Conservation (phyloP, 2,797 vertebrate genomes). For the Sebastes minor region DNA sequence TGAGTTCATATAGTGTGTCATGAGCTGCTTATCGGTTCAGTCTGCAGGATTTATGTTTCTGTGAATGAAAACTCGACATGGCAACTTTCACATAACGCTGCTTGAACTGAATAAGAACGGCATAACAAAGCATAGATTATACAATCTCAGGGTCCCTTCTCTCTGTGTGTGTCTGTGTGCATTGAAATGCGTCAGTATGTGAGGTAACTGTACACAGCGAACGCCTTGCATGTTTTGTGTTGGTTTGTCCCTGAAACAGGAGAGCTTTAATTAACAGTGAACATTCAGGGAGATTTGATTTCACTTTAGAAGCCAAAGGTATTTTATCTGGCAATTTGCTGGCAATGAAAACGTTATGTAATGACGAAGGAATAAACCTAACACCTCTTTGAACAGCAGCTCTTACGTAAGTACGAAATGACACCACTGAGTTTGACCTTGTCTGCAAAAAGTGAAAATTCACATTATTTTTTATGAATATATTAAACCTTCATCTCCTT, state of each 20-base stretch:
- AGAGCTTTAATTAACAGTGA: constrained; percentile 45
- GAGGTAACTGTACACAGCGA: not conserved
- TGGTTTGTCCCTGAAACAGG: constrained; percentile 11
- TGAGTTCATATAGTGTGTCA: constrained; percentile 40
- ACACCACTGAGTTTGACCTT: not conserved
- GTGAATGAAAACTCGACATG: constrained; percentile 30
- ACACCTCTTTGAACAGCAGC: not conserved
- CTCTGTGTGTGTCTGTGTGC: not conserved
- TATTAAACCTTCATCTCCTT: not conserved
- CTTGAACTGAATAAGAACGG: not conserved
- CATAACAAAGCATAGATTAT: not conserved
- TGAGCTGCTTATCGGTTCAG: constrained; percentile 42
- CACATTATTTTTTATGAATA: not conserved
- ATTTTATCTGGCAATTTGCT: constrained; percentile 28
- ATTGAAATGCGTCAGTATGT: not conserved
- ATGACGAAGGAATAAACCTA: not conserved
- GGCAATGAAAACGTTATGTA: constrained; percentile 44
- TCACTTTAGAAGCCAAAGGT: constrained; percentile 23
- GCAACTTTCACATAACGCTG: constrained; percentile 4
- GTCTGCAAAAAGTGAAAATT: not conserved
- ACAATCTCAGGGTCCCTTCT: constrained; percentile 3
- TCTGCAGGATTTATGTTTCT: constrained; percentile 43
- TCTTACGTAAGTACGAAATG: constrained; percentile 26
- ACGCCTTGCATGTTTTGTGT: constrained; percentile 6
- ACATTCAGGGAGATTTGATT: constrained; percentile 32